Evolutionary conservation across 2,113 vertebrate species (phyloP).

Genomic region (Cephalopterus ornatus): DNA sequence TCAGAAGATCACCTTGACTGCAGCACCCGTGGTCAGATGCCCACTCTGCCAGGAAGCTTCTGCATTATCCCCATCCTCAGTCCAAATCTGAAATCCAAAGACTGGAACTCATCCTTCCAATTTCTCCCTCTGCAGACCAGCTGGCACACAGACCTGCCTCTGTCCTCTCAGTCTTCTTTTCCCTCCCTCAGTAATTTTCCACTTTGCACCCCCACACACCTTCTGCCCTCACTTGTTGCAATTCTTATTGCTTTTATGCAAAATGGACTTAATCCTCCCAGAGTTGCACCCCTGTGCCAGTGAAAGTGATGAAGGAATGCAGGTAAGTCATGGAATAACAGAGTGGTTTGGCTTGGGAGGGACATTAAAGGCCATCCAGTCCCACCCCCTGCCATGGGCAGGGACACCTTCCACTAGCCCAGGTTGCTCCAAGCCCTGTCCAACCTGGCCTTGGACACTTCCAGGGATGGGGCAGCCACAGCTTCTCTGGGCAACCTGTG

Average conservation of each 20-base stretch:
- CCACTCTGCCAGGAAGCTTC: neutral
- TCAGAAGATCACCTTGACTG: conserved; percentile 7
- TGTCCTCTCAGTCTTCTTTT: neutral
- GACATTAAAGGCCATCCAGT: neutral
- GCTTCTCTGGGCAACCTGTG: neutral
- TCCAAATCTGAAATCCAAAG: neutral
- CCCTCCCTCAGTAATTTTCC: neutral
- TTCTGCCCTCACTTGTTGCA: neutral
- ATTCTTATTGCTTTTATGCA: neutral
- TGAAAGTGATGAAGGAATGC: neutral
- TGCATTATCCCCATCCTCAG: neutral
- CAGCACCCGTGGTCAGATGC: neutral
- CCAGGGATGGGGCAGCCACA: neutral
- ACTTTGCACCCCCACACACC: neutral
- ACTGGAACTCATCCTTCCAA: neutral
- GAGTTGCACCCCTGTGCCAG: neutral
- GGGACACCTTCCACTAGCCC: neutral
- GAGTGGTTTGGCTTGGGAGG: neutral
- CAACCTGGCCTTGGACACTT: fast-evolving
- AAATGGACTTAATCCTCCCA: neutral
- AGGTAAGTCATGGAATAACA: fast-evolving
- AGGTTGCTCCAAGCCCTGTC: neutral
- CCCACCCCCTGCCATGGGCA: neutral
- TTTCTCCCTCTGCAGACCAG: neutral
- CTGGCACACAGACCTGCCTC: neutral